Conservation (phyloP, 2,797 vertebrate genomes). For the Lepilemur septentrionalis region DNA sequence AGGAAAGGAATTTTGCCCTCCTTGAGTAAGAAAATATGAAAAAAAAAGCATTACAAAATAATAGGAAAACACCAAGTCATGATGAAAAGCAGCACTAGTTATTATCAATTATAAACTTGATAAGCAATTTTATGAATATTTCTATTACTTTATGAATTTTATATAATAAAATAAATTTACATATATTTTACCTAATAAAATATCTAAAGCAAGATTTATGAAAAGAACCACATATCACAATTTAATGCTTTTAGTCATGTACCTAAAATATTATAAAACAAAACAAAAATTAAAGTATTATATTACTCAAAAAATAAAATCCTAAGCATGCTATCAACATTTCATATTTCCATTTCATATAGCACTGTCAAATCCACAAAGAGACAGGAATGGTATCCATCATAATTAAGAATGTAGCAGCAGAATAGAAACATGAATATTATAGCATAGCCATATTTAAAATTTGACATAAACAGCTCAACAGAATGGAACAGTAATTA, state of each 20-base stretch:
- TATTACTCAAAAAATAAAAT: conserved; percentile 33
- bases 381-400: background rate
- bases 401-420: conserved; percentile 27
- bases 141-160: conserved; percentile 1
- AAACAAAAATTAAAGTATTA: background rate
- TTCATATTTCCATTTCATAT: conserved; percentile 1
- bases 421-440: background rate
- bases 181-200: background rate
- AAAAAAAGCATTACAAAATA: background rate
- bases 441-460: conserved; percentile 12
- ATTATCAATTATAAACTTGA: background rate
- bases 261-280: background rate
- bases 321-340: conserved; percentile 13
- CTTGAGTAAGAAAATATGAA: background rate
- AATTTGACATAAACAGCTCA: background rate
- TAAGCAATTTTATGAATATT: background rate
- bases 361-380: conserved; percentile 29
- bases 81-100: background rate
- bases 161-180: background rate
- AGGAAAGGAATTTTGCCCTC: background rate
- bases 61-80: background rate
- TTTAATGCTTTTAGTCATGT: conserved; percentile 16
- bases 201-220: conserved; percentile 25
- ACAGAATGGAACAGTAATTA: background rate
- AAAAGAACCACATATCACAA: background rate